phyloP scores from a whole-genome alignment of 1,140 invertebrate genomes.

The Drosophila asahinai region DNA sequence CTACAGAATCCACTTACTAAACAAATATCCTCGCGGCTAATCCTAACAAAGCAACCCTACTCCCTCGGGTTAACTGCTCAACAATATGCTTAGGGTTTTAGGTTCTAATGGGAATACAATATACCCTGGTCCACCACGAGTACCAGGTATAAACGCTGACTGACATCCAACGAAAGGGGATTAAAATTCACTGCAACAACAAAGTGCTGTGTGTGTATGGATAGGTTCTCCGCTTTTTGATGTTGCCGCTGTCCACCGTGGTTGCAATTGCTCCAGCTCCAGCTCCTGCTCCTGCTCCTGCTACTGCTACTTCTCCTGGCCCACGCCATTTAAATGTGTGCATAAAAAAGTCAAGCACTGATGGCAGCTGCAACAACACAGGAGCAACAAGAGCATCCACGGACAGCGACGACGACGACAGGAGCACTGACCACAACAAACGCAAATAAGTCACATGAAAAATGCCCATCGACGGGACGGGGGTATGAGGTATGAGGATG shows the following conservation, averaged over 20 bases:
- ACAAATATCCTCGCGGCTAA: no score
- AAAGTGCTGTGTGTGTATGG: slow-evolving; percentile 30
- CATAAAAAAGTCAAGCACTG: slow-evolving; percentile 58
- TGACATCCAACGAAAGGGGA: slow-evolving; percentile 62
- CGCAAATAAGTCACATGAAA: slow-evolving; percentile 64
- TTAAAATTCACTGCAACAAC: slow-evolving; percentile 74
- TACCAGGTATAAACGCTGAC: slow-evolving; percentile 24
- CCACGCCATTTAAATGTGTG: slow-evolving; percentile 48
- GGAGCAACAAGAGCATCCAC: slow-evolving; percentile 1
- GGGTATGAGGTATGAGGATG: background rate
- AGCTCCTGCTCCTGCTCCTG: background rate
- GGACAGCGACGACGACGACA: slow-evolving; percentile 7
- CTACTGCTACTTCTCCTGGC: slow-evolving; percentile 12
- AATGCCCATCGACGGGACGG: slow-evolving; percentile 35
- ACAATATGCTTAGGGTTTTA: background rate
- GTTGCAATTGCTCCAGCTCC: slow-evolving; percentile 32
- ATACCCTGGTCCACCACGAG: background rate
- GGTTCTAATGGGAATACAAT: background rate
- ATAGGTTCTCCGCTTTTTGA: slow-evolving; percentile 40
- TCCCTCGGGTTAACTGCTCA: background rate
- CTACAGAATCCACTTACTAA: no score
- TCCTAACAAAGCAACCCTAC: no score
- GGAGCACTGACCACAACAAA: slow-evolving; percentile 60
- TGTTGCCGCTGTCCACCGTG: slow-evolving; percentile 36
- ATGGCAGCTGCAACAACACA: slow-evolving; percentile 34